Evolutionary conservation across 1,140 invertebrate species (phyloP).

Genomic region (Oscheius sp.): DNA sequence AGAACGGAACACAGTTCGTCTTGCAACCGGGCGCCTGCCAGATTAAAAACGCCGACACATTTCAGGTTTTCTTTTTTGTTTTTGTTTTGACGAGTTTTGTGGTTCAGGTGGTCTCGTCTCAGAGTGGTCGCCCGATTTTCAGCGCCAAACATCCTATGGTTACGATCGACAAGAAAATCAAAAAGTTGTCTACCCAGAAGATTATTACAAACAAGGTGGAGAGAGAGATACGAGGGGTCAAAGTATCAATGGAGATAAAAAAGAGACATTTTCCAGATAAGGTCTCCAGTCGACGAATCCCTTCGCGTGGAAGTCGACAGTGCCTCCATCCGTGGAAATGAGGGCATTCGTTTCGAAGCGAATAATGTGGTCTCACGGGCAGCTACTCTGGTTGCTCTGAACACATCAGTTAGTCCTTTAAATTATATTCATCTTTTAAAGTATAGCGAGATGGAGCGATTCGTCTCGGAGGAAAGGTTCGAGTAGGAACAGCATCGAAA

Average conservation of each 20-base stretch:
- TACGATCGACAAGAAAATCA: constrained; percentile 9
- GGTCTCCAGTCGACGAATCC: constrained; percentile 14
- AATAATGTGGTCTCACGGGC: background rate
- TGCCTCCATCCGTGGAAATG: background rate
- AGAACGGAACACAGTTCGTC: background rate
- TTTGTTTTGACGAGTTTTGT: background rate
- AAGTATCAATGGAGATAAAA: background rate
- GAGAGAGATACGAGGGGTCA: background rate
- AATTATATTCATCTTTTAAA: background rate
- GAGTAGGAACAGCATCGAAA: background rate
- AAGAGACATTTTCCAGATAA: constrained; percentile 9
- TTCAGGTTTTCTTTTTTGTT: background rate
- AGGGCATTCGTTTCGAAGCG: background rate
- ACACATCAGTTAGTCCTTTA: constrained; percentile 1
- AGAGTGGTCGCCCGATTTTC: constrained; percentile 4
- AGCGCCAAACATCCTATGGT: constrained; percentile 6
- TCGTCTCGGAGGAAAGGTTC: constrained; percentile 4
- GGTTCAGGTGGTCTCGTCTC: constrained; percentile 6
- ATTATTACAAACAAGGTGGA: constrained; percentile 27
- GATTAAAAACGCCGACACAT: background rate
- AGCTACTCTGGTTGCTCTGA: background rate
- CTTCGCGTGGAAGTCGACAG: background rate
- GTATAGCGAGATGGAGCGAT: constrained; percentile 8
- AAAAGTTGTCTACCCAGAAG: constrained; percentile 23
- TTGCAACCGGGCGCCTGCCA: background rate